Evolutionary conservation across 1,140 invertebrate genomes (phyloP), one percentile per base, ranked within the genome.

Genomic region (Leptoteleia sp.): DNA sequence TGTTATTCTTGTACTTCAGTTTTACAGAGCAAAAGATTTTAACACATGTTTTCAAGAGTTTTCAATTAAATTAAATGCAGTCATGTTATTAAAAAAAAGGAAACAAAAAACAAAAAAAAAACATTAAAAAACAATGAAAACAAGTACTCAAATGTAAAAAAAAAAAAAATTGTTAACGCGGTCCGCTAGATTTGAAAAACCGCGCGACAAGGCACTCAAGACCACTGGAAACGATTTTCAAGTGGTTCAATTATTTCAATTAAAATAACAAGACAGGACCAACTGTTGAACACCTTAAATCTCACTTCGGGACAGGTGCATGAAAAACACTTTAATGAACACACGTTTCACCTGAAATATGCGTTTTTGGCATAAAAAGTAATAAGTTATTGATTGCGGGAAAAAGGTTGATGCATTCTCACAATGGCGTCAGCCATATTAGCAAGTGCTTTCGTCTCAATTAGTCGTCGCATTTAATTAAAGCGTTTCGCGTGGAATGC

Each of bases 381-480:
- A 52, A 77, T 71, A 77, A 65, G 47, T 64, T 59, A 71, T 57
- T 65, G 75, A 77, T 71, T 70, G 57, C 12, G 1, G 42, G 33
- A 70, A 64, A 70, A 70, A 59, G 13, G 4, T 47, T 2, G 48
- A 31, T 19, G 35, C 40, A n/a, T 68, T 62, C 47, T 22, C 48
- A 45, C 65, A 59, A 16, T 81, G 82, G 79, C 84, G 71, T 68
- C 17, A 48, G 22, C 55, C 79, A 73, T 80, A 84, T 81, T 76
- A 70, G 75, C 75, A 81, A 85, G 83, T 85, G 82, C 79, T 81
- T 86, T 88, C 73, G 81, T 88, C 87, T 89, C 87, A 89, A 89
- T 89, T 88, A 88, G 82, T 64, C 61, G 40, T 35, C 59, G 59
- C 59, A 64, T 80, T 87, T 87, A 87, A 88, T 88, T 87, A 84